phyloP scores from a whole-genome alignment of 2,113 vertebrate species.

The Nothobranchius furzeri region DNA sequence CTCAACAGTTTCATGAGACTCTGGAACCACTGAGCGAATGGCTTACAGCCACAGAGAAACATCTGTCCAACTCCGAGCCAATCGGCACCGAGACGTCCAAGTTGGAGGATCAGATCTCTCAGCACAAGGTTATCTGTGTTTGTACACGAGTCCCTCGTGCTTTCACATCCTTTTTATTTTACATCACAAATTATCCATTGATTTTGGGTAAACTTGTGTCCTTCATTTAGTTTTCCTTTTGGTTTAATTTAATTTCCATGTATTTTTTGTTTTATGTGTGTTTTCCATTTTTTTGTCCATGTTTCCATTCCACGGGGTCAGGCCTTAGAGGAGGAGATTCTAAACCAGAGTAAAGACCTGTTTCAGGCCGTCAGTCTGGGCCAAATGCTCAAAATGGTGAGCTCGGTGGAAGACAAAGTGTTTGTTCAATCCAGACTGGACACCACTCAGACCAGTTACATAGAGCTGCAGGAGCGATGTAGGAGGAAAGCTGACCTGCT shows the following conservation, averaged over 20 bases:
- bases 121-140: constrained; percentile 85
- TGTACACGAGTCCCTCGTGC: background rate
- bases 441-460: constrained; percentile 84
- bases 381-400: constrained; percentile 89
- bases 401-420: constrained; percentile 94
- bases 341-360: constrained; percentile 89
- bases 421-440: constrained; percentile 93
- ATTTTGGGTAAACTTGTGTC: constrained; percentile 36
- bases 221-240: constrained; percentile 52
- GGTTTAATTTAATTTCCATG: background rate
- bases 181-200: constrained; percentile 2
- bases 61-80: constrained; percentile 88
- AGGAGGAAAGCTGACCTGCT: constrained; percentile 88
- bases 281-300: constrained; percentile 40
- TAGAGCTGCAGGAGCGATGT: constrained; percentile 93
- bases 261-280: background rate
- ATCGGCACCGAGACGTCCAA: constrained; percentile 91
- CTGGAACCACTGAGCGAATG: constrained; percentile 92
- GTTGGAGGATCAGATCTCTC: constrained; percentile 90
- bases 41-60: constrained; percentile 88
- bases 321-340: constrained; percentile 93
- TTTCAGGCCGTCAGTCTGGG: constrained; percentile 90
- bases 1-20: constrained; percentile 93
- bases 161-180: constrained; percentile 5
- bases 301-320: constrained; percentile 67